Percentiles rank a stretch among this genome's conserved stretches.
These are phyloP conservation scores for Ametastegia equiseti DNA, from an alignment of 2,888 invertebrate genomes.

Conservation along the genomic window DNA sequence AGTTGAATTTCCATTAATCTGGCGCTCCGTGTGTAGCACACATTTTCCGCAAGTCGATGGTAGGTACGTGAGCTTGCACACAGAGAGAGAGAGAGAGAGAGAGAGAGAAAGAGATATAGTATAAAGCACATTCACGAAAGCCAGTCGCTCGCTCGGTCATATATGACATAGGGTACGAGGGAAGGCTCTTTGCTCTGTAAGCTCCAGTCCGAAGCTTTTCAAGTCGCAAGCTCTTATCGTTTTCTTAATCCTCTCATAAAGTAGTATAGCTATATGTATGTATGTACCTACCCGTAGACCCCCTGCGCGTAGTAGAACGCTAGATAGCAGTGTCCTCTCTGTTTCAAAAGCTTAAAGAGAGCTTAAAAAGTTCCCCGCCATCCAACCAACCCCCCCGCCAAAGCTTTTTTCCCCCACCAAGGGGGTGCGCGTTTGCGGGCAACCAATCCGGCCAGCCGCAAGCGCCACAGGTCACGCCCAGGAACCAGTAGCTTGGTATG, in stretches of 20 bases:
- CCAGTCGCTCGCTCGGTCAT: neutral
- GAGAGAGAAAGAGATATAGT: no score
- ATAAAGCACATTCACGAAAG: neutral
- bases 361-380: slow-evolving; percentile 71
- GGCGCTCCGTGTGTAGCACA: neutral
- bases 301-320: slow-evolving; percentile 63
- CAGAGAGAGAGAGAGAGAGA: no score
- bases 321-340: slow-evolving; percentile 67
- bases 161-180: slow-evolving; percentile 23
- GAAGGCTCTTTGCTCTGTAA: slow-evolving; percentile 55
- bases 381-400: slow-evolving; percentile 52
- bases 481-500: slow-evolving; percentile 69
- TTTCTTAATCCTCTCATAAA: slow-evolving; percentile 71
- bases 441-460: slow-evolving; percentile 71
- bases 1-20: slow-evolving; percentile 40
- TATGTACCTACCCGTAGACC: no score
- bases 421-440: slow-evolving; percentile 68
- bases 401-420: slow-evolving; percentile 56
- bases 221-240: slow-evolving; percentile 68
- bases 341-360: slow-evolving; percentile 67
- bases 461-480: slow-evolving; percentile 72
- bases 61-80: neutral
- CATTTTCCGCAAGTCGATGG: neutral
- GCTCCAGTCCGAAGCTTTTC: slow-evolving; percentile 63
- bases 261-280: slow-evolving; percentile 55